Evolutionary conservation across 2,113 vertebrate genomes (phyloP).

Genomic region (Zosterops lateralis): DNA sequence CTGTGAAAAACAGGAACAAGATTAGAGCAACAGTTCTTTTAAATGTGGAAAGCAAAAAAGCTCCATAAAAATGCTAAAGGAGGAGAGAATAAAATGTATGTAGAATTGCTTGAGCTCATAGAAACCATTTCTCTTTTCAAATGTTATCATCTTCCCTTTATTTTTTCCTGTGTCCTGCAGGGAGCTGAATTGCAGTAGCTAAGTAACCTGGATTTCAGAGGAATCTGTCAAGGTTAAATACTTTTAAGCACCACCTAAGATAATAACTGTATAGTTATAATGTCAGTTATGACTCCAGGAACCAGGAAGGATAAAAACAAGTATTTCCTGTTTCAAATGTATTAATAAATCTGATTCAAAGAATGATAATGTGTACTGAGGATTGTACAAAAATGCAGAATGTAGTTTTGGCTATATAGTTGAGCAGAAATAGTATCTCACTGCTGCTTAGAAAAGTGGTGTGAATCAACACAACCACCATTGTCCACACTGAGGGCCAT

Average conservation of each 20-base stretch:
- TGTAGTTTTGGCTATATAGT: not conserved
- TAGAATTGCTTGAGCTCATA: not conserved
- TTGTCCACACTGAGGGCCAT: not conserved
- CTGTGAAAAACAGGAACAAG: conserved; percentile 55
- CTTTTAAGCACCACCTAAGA: not conserved
- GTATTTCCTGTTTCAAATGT: not conserved
- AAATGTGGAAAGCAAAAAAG: not conserved
- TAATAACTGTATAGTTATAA: not conserved
- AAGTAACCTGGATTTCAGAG: not conserved
- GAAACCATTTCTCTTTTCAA: not conserved
- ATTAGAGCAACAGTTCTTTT: conserved; percentile 45
- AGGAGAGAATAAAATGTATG: not conserved
- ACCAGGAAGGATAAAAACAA: not conserved
- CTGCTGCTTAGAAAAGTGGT: not conserved
- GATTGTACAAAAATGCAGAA: not conserved
- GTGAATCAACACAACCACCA: not conserved
- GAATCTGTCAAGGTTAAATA: not conserved
- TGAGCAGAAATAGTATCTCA: not conserved
- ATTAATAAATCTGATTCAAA: not conserved
- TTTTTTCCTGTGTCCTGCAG: not conserved
- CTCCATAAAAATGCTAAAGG: not conserved
- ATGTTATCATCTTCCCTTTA: not conserved
- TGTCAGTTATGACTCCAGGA: not conserved
- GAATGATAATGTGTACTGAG: not conserved
- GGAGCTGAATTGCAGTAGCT: not conserved